These are phyloP conservation scores for Caenorhabditis imperialis DNA, from an alignment of 2,888 invertebrate genomes.

Conservation along the genomic window DNA sequence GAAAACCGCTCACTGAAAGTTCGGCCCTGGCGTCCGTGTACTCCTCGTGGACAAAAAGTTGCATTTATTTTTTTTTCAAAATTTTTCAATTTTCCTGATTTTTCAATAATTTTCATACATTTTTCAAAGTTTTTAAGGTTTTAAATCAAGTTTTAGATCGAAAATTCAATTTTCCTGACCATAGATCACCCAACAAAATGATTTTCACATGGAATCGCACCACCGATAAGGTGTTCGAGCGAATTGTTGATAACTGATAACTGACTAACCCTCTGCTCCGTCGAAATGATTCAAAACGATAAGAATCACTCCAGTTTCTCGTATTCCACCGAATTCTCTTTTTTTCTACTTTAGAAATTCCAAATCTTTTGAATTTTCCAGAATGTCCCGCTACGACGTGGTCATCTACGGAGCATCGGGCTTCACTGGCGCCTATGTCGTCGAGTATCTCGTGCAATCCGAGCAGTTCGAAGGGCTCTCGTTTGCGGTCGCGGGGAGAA, in stretches of 20 bases:
- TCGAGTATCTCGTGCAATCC: slow-evolving; percentile 82
- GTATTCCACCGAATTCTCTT: not conserved
- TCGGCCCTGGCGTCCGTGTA: slow-evolving; percentile 8
- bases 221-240: slow-evolving; percentile 40
- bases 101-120: not conserved
- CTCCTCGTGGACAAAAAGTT: slow-evolving; percentile 16
- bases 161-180: slow-evolving; percentile 6
- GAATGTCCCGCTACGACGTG: slow-evolving; percentile 82
- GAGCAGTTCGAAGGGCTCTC: slow-evolving; percentile 80
- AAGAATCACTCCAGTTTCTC: slow-evolving; percentile 11
- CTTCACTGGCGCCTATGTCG: slow-evolving; percentile 90
- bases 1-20: not conserved
- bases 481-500: slow-evolving; percentile 93
- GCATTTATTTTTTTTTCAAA: not conserved
- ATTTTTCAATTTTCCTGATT: not conserved
- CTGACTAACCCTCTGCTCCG: no score
- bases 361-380: slow-evolving; percentile 4
- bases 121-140: no score
- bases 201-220: slow-evolving; percentile 50
- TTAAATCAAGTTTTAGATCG: no score
- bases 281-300: slow-evolving; percentile 6
- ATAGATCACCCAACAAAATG: slow-evolving; percentile 17
- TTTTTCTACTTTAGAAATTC: not conserved
- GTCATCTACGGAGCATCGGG: slow-evolving; percentile 95
- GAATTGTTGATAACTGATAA: slow-evolving; percentile 14